A percentile compares a stretch with the other conserved stretches of the same genome.
These are phyloP conservation scores for Nasonia oneida DNA, from an alignment of 2,888 invertebrate genomes.

Conservation along the genomic window DNA sequence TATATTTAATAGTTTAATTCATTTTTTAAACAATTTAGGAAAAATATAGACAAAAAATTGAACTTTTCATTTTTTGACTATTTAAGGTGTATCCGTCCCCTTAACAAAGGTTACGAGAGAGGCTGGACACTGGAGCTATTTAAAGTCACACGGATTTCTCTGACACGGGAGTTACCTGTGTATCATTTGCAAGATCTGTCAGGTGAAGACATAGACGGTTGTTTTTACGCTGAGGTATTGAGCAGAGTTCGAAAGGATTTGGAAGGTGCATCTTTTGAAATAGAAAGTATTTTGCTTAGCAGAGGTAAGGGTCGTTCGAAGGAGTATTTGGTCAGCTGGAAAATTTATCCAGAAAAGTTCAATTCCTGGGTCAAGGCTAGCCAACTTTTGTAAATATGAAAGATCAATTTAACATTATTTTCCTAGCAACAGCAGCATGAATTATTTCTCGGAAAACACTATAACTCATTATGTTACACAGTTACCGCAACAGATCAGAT, in stretches of 20 bases:
- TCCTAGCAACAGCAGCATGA: not conserved
- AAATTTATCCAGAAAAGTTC: conserved; percentile 56
- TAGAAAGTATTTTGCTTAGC: too few species aligned
- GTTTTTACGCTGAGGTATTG: not conserved
- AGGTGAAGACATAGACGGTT: not conserved
- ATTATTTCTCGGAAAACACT: too few species aligned
- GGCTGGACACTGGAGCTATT: conserved; percentile 11
- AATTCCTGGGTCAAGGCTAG: conserved; percentile 11
- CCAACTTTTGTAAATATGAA: not conserved
- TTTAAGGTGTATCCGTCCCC: not conserved
- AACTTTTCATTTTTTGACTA: too few species aligned
- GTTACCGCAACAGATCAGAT: not conserved
- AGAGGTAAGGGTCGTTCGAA: not conserved
- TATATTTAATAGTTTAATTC: too few species aligned
- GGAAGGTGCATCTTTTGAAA: not conserved
- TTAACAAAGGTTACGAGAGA: not conserved
- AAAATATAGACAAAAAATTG: too few species aligned
- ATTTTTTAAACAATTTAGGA: too few species aligned
- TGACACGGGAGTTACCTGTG: conserved; percentile 46
- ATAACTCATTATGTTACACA: not conserved
- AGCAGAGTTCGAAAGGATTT: not conserved
- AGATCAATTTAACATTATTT: not conserved
- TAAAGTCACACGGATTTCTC: conserved; percentile 6
- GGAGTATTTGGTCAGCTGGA: conserved; percentile 65
- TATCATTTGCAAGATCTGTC: conserved; percentile 64